phyloP scores from a whole-genome alignment of 2,888 invertebrate genomes.

The Leptarthrus brevirostris region DNA sequence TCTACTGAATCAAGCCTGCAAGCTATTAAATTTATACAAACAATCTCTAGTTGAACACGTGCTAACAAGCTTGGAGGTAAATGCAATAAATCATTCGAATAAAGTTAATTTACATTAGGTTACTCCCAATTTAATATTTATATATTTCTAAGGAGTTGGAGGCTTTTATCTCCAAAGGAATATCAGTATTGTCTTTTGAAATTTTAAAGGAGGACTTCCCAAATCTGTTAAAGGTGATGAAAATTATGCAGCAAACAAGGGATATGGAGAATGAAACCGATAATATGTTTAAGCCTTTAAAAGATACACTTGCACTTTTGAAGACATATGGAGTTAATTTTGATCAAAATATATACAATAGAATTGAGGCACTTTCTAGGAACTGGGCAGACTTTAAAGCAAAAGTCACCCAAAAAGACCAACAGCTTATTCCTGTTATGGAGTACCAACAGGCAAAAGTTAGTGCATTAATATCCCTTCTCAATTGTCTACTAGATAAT shows the following conservation, averaged over 20 bases:
- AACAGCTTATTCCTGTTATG: conserved; percentile 87
- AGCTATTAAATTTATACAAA: conserved; percentile 91
- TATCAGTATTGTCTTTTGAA: conserved; percentile 76
- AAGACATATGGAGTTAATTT: conserved; percentile 89
- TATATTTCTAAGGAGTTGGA: conserved; percentile 74
- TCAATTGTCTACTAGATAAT: conserved; percentile 81
- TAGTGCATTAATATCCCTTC: conserved; percentile 82
- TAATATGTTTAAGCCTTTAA: conserved; percentile 89
- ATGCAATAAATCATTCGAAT: conserved; percentile 1
- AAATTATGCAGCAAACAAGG: conserved; percentile 79
- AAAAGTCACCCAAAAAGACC: conserved; percentile 83
- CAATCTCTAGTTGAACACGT: conserved; percentile 86
- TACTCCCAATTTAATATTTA: too few relatives aligned
- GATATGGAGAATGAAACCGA: conserved; percentile 86
- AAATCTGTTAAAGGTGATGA: conserved; percentile 84
- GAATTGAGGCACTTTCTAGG: conserved; percentile 86
- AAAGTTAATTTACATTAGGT: too few relatives aligned
- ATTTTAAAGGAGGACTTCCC: conserved; percentile 88
- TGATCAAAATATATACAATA: conserved; percentile 79
- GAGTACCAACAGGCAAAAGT: conserved; percentile 89
- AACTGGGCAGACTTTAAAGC: conserved; percentile 89
- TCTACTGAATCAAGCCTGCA: conserved; percentile 84
- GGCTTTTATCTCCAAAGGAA: conserved; percentile 81
- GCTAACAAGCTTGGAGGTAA: conserved; percentile 72
- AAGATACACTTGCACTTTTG: conserved; percentile 86